Evolutionary conservation across 2,888 invertebrate genomes (phyloP).

Genomic region (Chromoteleia sp.): DNA sequence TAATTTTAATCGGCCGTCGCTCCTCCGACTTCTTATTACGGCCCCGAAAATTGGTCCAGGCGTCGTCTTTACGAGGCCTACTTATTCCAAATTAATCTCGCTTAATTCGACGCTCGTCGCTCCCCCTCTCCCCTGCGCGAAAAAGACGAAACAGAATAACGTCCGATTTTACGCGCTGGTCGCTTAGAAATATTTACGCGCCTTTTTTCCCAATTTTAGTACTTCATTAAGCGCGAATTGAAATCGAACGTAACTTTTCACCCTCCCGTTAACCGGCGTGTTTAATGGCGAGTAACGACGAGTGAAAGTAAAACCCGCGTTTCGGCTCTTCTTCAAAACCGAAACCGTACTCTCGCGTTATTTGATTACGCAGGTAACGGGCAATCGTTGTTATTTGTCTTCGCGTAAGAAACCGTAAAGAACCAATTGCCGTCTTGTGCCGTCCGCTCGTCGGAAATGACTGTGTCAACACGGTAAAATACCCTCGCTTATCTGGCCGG

Average conservation of each 20-base stretch:
- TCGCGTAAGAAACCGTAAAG: background rate
- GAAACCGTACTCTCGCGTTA: slow-evolving; percentile 25
- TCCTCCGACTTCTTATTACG: slow-evolving; percentile 62
- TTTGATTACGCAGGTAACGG: slow-evolving; percentile 9
- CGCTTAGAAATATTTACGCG: slow-evolving; percentile 44
- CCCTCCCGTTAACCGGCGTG: background rate
- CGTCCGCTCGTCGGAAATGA: slow-evolving; percentile 1
- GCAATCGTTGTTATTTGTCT: slow-evolving; percentile 5
- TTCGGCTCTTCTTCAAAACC: slow-evolving; percentile 4
- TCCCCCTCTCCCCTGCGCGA: slow-evolving; percentile 7
- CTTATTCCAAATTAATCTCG: slow-evolving; percentile 63
- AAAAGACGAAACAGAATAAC: background rate
- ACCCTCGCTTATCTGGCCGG: background rate
- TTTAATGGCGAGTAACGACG: slow-evolving; percentile 40
- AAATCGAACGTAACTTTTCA: slow-evolving; percentile 31
- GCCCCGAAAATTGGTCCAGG: slow-evolving; percentile 58
- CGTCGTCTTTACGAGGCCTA: slow-evolving; percentile 60
- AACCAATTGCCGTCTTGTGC: slow-evolving; percentile 10
- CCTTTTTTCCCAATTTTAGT: slow-evolving; percentile 43
- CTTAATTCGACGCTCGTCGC: slow-evolving; percentile 63
- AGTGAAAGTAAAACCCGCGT: slow-evolving; percentile 27
- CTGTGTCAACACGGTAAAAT: slow-evolving; percentile 1
- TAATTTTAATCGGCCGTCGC: slow-evolving; percentile 80
- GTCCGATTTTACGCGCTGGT: slow-evolving; percentile 25
- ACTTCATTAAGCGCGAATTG: slow-evolving; percentile 45